Evolutionary conservation across 2,797 vertebrate genomes (phyloP).

Genomic region (Gymnothorax javanicus): DNA sequence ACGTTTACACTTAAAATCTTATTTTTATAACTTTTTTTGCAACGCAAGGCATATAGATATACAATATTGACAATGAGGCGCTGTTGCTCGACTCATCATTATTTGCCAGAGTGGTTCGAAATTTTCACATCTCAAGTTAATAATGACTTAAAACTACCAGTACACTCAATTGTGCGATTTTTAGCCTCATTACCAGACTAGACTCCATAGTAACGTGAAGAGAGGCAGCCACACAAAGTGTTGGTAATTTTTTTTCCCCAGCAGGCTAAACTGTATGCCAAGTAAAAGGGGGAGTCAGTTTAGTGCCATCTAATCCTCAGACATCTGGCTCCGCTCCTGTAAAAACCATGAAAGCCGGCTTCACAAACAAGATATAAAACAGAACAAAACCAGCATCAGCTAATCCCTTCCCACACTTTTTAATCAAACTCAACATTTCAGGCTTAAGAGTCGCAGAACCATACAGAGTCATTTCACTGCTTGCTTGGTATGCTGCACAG

Average conservation of each 20-base stretch:
- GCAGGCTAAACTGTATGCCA: background rate
- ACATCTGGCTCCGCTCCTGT: conserved; percentile 21
- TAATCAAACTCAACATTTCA: conserved; percentile 37
- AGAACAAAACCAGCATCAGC: conserved; percentile 22
- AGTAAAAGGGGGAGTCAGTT: background rate
- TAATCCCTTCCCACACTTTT: conserved; percentile 28
- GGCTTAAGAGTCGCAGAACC: conserved; percentile 19
- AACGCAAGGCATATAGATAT: too few relatives aligned
- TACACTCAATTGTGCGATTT: too few relatives aligned
- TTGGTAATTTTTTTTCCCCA: too few relatives aligned
- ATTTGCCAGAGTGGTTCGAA: too few relatives aligned
- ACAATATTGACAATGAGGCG: too few relatives aligned
- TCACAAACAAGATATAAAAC: conserved; percentile 36
- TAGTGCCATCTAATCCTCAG: conserved; percentile 32
- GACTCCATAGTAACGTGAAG: too few relatives aligned
- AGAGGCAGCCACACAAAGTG: background rate
- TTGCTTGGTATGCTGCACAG: conserved; percentile 29
- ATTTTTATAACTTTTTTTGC: too few relatives aligned
- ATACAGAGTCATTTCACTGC: conserved; percentile 16
- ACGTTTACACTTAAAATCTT: too few relatives aligned
- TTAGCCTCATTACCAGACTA: too few relatives aligned
- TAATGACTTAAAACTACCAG: too few relatives aligned
- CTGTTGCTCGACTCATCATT: too few relatives aligned
- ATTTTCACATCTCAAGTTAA: too few relatives aligned
- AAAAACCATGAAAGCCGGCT: conserved; percentile 26